phyloP scores from a whole-genome alignment of 2,888 invertebrate genomes.

The Agonopterix alstromeriana region DNA sequence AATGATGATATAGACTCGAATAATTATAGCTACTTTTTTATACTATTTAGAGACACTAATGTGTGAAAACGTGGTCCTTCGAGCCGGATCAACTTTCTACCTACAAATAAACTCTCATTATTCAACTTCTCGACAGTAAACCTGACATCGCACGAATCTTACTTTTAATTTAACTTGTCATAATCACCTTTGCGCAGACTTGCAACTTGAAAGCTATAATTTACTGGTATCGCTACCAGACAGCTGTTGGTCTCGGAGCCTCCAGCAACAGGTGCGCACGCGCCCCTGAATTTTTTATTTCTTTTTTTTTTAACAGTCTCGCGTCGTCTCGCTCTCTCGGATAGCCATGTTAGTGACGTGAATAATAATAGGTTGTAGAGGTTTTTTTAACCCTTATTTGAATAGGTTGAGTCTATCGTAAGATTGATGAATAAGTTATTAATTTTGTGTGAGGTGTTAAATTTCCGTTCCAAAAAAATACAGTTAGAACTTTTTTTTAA shows the following conservation, averaged over 20 bases:
- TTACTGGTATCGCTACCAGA: conserved; percentile 30
- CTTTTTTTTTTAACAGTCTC: conserved; percentile 18
- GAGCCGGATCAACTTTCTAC: too few species aligned
- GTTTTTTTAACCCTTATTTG: neutral
- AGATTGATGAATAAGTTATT: conserved; percentile 1
- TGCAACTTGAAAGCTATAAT: conserved; percentile 12
- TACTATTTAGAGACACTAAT: too few species aligned
- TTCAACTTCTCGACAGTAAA: too few species aligned
- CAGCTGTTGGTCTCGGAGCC: conserved; percentile 36
- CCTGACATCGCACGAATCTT: too few species aligned
- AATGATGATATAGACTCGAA: too few species aligned
- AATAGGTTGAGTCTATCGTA: neutral
- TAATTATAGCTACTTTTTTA: too few species aligned
- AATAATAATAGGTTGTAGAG: conserved; percentile 5
- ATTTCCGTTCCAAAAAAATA: neutral
- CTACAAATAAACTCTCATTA: too few species aligned
- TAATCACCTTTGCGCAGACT: too few species aligned
- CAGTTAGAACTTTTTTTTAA: too few species aligned
- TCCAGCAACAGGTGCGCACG: conserved; percentile 53
- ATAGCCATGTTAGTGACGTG: conserved; percentile 15
- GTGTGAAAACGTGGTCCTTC: too few species aligned
- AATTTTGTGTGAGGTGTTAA: conserved; percentile 1
- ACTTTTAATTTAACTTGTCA: too few species aligned
- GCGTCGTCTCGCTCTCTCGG: conserved; percentile 19
- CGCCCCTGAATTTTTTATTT: conserved; percentile 27